Base-by-base conservation (phyloP, 2,797 vertebrate species). In the Buphagus erythrorhynchus region DNA sequence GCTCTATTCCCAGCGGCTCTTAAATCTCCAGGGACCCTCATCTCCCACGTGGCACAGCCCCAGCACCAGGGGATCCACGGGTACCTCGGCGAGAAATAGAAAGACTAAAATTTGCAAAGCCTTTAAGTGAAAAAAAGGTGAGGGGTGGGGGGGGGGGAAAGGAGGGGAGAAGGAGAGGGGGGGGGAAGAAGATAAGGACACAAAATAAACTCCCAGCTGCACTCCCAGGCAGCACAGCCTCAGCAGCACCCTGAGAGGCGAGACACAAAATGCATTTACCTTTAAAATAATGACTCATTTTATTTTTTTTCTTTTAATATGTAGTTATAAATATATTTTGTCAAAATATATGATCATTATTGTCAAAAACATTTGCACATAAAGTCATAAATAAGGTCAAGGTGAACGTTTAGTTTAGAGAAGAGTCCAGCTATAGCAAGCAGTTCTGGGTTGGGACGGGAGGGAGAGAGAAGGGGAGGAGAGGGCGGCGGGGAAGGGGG, bases 261-360 rank as follows among this genome's bases (percentile, higher is more conserved):
- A 86, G 77, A 95, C 83, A 81, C 86, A 54, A 73, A 69, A 91
- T 75, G 84, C 82, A 0, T 98, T 99, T 98, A 99, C 98, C 98
- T 99, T 99, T 99, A 99, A 99, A 99, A 99, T 99, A 99, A 99
- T 98, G 98, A 99, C 99, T 99, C 99, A 98, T 98, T 99, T 98
- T 99, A 99, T 99, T 99, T 99, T 98, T 98, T 97, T 98, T 98
- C 97, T 98, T 98, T 99, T 99, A 98, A 99, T 99, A 99, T 96
- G 99, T 99, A 98, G 99, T 99, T 99, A 99, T 99, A 99, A 99
- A 99, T 99, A 99, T 98, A 98, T 99, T 98, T 99, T 99, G 99
- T 99, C 99, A 99, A 99, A 99, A 99, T 99, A 99, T 99, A 99
- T 99, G 99, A 99, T 99, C 99, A 99, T 98, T 99, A 99, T 99